Conservation (phyloP, 2,888 invertebrate species). For the Leptodirus hochenwartii region DNA sequence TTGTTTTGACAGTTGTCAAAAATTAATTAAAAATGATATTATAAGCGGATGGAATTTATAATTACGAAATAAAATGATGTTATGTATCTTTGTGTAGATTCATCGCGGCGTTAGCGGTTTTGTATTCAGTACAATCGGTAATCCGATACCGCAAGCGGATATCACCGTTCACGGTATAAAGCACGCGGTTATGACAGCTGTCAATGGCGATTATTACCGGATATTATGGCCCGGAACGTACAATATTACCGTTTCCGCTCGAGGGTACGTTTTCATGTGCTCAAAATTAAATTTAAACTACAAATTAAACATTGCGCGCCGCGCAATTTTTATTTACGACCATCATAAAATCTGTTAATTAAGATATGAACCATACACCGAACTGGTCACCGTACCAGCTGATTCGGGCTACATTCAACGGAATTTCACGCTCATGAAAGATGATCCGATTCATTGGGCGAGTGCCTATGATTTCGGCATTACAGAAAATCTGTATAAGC, state of each 20-base stretch:
- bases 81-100: slow-evolving; percentile 36
- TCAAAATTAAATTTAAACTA: too few relatives aligned
- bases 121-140: slow-evolving; percentile 64
- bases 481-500: slow-evolving; percentile 45
- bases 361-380: slow-evolving; percentile 45
- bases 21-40: too few relatives aligned
- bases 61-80: too few relatives aligned
- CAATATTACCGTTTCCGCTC: slow-evolving; percentile 52
- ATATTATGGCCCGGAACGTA: slow-evolving; percentile 74
- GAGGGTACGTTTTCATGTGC: slow-evolving; percentile 35
- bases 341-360: too few relatives aligned
- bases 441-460: slow-evolving; percentile 69
- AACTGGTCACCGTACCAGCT: slow-evolving; percentile 41
- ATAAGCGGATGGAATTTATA: too few relatives aligned
- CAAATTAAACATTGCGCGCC: not conserved
- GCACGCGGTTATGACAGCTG: slow-evolving; percentile 50
- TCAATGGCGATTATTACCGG: slow-evolving; percentile 84
- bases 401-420: slow-evolving; percentile 35
- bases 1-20: too few relatives aligned
- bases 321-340: not conserved
- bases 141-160: slow-evolving; percentile 49
- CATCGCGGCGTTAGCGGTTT: slow-evolving; percentile 77
- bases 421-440: slow-evolving; percentile 66
- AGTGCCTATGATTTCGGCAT: slow-evolving; percentile 59
- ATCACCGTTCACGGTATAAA: slow-evolving; percentile 57